These are phyloP conservation scores for Euura saliciscinereae DNA, from an alignment of 1,140 invertebrate genomes.

Conservation along the genomic window DNA sequence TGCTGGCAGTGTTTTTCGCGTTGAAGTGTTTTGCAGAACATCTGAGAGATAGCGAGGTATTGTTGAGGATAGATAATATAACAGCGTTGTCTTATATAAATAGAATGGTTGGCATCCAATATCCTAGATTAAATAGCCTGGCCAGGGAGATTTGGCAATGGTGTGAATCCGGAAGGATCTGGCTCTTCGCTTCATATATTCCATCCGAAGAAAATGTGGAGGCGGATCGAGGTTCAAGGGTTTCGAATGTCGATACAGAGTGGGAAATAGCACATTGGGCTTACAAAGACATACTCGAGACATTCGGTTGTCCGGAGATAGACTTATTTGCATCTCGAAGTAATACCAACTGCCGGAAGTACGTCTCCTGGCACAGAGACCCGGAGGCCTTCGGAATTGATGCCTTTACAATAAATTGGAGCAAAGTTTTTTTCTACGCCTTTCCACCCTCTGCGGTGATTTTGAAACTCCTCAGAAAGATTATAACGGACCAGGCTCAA, in stretches of 20 bases:
- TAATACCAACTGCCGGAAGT: conserved; percentile 21
- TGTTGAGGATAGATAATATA: conserved; percentile 38
- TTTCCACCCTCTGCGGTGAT: conserved; percentile 24
- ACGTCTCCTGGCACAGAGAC: conserved; percentile 18
- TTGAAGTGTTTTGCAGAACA: conserved; percentile 26
- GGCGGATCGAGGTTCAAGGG: neutral
- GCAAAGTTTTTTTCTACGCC: conserved; percentile 20
- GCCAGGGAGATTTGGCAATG: conserved; percentile 30
- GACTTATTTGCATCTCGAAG: conserved; percentile 22
- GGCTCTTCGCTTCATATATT: conserved; percentile 23
- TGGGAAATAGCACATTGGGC: neutral
- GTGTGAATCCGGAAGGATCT: conserved; percentile 26
- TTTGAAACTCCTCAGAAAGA: conserved; percentile 17
- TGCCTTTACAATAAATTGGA: conserved; percentile 26
- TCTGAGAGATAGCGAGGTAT: conserved; percentile 27
- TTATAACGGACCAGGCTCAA: conserved; percentile 12
- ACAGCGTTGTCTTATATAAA: conserved; percentile 28
- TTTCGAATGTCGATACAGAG: neutral
- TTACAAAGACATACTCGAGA: conserved; percentile 9
- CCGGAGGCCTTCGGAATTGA: conserved; percentile 11
- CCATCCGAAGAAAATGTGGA: conserved; percentile 24
- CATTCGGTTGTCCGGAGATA: conserved; percentile 15
- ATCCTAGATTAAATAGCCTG: conserved; percentile 25
- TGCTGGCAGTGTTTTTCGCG: conserved; percentile 25
- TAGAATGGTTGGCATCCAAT: conserved; percentile 30